Evolutionary conservation across 2,113 vertebrate genomes (phyloP).

Genomic region (Phyllostomus discolor): DNA sequence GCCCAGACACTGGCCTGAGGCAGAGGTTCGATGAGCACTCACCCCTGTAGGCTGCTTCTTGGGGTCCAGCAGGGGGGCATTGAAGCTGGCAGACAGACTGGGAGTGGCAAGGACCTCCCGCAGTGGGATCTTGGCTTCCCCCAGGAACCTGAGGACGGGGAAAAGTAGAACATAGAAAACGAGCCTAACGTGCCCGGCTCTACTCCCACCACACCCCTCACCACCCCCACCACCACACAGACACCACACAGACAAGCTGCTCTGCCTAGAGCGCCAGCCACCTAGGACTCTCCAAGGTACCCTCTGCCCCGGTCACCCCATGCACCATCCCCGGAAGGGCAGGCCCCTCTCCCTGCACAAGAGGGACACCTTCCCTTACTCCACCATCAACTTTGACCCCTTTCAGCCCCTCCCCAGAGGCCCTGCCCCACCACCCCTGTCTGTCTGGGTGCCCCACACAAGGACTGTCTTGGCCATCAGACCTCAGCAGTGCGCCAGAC

Average conservation of each 20-base stretch:
- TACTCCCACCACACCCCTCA: background rate
- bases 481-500: background rate
- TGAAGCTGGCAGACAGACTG: conserved; percentile 88
- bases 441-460: background rate
- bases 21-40: background rate
- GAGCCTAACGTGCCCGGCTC: background rate
- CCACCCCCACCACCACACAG: background rate
- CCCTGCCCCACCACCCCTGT: no score
- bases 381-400: background rate
- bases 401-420: background rate
- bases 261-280: background rate
- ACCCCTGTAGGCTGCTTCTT: conserved; percentile 94
- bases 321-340: background rate
- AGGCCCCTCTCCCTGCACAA: background rate
- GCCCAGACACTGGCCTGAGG: background rate
- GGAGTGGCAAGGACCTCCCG: conserved; percentile 88
- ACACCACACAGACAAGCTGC: background rate
- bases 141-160: conserved; percentile 86
- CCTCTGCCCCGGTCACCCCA: background rate
- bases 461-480: background rate
- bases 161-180: background rate
- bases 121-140: conserved; percentile 87
- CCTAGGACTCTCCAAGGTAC: background rate
- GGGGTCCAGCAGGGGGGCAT: conserved; percentile 87
- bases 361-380: background rate